Evolutionary conservation across 2,113 vertebrate species (phyloP).

Genomic region (Mustela lutreola): DNA sequence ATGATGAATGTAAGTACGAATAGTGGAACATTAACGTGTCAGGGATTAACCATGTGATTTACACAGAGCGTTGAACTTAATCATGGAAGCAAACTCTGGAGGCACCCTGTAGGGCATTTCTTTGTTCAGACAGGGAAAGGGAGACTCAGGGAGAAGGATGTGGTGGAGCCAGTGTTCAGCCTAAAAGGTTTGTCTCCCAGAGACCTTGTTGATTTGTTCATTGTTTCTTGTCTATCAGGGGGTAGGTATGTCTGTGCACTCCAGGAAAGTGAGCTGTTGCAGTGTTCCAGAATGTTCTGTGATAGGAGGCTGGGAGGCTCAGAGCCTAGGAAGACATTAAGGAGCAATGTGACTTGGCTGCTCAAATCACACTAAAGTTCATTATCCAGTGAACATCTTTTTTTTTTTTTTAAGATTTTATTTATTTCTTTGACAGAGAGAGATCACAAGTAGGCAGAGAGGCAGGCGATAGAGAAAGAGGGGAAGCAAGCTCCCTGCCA

Average conservation of each 20-base stretch:
- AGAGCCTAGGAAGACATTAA: neutral
- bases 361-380: neutral
- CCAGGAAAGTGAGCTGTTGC: neutral
- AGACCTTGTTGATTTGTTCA: neutral
- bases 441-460: too few species aligned
- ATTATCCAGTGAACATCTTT: neutral
- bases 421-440: too few species aligned
- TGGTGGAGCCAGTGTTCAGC: too few species aligned
- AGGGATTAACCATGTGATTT: neutral
- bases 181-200: neutral
- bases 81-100: neutral
- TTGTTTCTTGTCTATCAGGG: too few species aligned
- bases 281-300: too few species aligned
- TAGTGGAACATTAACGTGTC: neutral
- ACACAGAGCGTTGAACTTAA: neutral
- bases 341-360: neutral
- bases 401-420: too few species aligned
- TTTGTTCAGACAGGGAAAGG: neutral
- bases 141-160: neutral
- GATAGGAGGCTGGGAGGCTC: too few species aligned
- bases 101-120: neutral
- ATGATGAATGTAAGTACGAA: neutral
- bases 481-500: too few species aligned
- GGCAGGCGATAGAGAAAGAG: too few species aligned
- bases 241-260: too few species aligned